Conservation (phyloP, 2,113 vertebrate species). For the Callipepla squamata region DNA sequence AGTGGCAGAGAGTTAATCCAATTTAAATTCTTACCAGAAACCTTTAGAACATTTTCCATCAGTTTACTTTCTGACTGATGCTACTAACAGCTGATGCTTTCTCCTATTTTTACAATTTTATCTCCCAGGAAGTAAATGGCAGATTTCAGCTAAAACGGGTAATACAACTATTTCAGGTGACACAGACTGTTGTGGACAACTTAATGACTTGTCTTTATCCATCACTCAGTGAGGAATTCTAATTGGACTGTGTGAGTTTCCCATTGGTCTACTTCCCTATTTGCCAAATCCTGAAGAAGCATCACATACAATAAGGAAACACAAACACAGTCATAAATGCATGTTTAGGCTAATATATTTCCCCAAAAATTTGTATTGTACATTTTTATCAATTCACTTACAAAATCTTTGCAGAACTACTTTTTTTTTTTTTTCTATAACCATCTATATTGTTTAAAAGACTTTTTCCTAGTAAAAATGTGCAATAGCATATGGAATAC, state of each 20-base stretch:
- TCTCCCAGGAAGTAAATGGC: neutral
- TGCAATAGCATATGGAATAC: neutral
- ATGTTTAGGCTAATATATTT: neutral
- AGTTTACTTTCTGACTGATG: neutral
- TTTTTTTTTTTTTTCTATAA: neutral
- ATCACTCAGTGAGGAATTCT: neutral
- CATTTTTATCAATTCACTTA: neutral
- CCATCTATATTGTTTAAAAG: neutral
- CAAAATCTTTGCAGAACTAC: neutral
- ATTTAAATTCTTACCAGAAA: conserved; percentile 16
- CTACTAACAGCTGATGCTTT: neutral
- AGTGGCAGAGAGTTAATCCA: neutral
- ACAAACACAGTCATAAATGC: neutral
- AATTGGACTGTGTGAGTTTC: neutral
- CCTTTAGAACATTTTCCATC: neutral
- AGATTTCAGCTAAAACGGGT: neutral
- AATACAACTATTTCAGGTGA: neutral
- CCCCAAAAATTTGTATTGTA: neutral
- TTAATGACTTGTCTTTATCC: neutral
- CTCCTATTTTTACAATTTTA: neutral
- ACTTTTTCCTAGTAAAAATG: neutral
- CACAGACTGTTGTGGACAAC: neutral
- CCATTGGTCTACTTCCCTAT: neutral
- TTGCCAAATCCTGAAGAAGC: neutral
- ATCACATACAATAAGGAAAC: neutral